A percentile compares a stretch with the other conserved stretches of the same genome.
Conservation (phyloP, 2,113 vertebrate species). For the Aphelocoma coerulescens region DNA sequence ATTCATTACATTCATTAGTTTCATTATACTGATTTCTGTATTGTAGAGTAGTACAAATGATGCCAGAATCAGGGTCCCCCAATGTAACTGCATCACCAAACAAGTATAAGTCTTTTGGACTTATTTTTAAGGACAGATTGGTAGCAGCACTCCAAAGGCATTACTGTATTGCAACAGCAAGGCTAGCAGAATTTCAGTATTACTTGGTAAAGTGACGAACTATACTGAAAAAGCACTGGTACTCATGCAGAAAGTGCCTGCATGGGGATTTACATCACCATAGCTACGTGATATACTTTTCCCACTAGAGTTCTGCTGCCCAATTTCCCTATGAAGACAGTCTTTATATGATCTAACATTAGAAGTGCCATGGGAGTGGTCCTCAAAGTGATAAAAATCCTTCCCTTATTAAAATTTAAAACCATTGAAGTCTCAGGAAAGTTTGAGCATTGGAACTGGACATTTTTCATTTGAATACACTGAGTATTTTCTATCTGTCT, state of each 20-base stretch:
- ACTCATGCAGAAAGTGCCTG: neutral
- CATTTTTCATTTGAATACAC: neutral
- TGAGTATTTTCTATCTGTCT: neutral
- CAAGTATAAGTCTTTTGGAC: neutral
- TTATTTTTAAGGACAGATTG: neutral
- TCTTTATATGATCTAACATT: neutral
- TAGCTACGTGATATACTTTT: neutral
- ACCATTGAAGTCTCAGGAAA: neutral
- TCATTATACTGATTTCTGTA: neutral
- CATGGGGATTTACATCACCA: neutral
- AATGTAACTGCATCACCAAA: neutral
- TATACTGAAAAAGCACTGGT: neutral
- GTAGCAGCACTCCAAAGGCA: neutral
- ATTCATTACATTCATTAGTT: neutral
- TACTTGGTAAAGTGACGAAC: neutral
- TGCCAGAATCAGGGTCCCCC: neutral
- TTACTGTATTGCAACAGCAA: neutral
- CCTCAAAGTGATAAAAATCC: neutral
- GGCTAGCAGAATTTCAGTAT: neutral
- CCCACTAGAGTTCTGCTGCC: neutral
- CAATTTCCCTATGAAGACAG: neutral
- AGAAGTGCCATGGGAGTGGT: neutral
- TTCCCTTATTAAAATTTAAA: constrained; percentile 21
- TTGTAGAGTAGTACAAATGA: neutral
- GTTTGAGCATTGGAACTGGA: neutral